phyloP scores from a whole-genome alignment of 2,113 vertebrate genomes.

The Sisor rabdophorus region DNA sequence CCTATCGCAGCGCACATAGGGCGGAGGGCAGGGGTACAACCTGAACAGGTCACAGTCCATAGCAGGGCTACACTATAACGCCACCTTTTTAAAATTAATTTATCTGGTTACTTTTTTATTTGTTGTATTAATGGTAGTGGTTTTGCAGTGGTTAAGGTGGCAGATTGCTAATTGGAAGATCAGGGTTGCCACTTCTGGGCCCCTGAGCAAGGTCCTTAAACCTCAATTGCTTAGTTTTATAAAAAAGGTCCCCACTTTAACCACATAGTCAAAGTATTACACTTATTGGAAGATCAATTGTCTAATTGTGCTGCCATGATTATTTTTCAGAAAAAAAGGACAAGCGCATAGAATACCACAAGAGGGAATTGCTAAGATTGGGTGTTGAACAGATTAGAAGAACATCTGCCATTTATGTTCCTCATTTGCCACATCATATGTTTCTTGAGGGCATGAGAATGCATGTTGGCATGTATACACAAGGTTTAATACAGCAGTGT shows the following conservation, averaged over 20 bases:
- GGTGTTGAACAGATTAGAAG: neutral
- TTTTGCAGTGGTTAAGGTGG: too few relatives aligned
- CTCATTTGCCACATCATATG: neutral
- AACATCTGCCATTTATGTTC: constrained; percentile 22
- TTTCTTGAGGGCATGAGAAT: constrained; percentile 7
- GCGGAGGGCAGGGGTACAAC: too few relatives aligned
- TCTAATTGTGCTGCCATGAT: neutral
- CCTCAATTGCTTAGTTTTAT: too few relatives aligned
- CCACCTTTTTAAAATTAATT: too few relatives aligned
- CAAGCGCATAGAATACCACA: neutral
- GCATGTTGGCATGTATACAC: neutral
- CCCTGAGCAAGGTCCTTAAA: too few relatives aligned
- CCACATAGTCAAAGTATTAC: constrained; percentile 15
- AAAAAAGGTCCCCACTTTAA: too few relatives aligned
- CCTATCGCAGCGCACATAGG: too few relatives aligned
- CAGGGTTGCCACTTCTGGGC: too few relatives aligned
- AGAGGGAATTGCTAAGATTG: neutral
- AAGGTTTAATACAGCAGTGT: neutral
- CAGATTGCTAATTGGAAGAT: too few relatives aligned
- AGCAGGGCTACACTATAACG: too few relatives aligned
- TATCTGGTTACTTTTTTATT: neutral
- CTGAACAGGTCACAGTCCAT: too few relatives aligned
- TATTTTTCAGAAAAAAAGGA: neutral
- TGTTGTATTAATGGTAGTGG: neutral
- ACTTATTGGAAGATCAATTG: constrained; percentile 12